These are phyloP conservation scores for Phania funesta DNA, from an alignment of 2,888 invertebrate species.

Conservation along the genomic window DNA sequence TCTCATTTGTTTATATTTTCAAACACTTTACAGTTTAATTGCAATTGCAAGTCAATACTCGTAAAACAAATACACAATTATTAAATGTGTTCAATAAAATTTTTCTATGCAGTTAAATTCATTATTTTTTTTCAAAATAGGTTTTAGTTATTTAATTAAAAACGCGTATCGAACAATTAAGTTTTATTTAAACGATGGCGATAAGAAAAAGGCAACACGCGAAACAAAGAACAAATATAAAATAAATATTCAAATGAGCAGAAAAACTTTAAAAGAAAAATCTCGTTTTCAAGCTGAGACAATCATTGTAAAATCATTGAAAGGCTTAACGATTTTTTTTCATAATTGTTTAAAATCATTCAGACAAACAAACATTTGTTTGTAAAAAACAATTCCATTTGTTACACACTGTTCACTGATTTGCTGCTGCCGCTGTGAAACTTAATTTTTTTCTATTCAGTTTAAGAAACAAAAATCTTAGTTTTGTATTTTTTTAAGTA, in stretches of 20 bases:
- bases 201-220: conserved; percentile 26
- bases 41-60: neutral
- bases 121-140: neutral
- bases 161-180: conserved; percentile 60
- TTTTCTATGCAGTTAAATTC: neutral
- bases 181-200: conserved; percentile 35
- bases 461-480: neutral
- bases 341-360: neutral
- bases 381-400: neutral
- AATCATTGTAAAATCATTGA: conserved; percentile 5
- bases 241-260: conserved; percentile 14
- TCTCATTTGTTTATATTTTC: neutral
- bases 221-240: conserved; percentile 3
- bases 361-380: neutral
- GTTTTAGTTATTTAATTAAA: conserved; percentile 46
- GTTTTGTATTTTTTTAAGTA: neutral
- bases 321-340: neutral
- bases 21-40: conserved; percentile 18
- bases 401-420: conserved; percentile 31
- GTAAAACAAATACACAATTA: too few relatives aligned
- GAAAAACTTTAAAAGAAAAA: neutral
- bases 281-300: conserved; percentile 16
- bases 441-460: neutral
- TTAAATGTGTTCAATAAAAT: neutral
- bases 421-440: conserved; percentile 4